phyloP scores from a whole-genome alignment of 1,140 invertebrate species.

The Scaptomyza pallida region DNA sequence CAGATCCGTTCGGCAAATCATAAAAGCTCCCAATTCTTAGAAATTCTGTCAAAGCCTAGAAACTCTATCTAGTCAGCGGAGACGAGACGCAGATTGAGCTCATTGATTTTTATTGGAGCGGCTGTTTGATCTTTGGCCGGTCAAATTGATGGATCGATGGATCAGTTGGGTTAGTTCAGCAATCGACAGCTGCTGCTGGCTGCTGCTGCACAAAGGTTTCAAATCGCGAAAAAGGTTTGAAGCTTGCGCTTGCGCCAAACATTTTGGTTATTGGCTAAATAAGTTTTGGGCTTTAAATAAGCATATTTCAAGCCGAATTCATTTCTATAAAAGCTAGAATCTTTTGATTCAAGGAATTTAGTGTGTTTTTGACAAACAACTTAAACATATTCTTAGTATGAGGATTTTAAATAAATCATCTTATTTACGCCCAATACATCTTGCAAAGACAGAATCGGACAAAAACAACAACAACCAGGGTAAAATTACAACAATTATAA shows the following conservation, averaged over 20 bases:
- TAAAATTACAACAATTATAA: no score
- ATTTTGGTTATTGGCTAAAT: constrained; percentile 57
- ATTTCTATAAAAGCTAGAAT: no score
- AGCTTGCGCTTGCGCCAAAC: constrained; percentile 76
- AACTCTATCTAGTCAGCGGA: constrained; percentile 76
- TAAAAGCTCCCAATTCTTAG: constrained; percentile 74
- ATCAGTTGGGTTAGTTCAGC: constrained; percentile 18
- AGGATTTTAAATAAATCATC: no score
- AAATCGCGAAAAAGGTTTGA: constrained; percentile 80
- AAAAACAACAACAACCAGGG: no score
- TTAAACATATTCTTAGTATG: no score
- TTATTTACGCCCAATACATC: no score
- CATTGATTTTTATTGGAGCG: constrained; percentile 64
- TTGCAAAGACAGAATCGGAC: no score
- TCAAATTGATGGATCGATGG: constrained; percentile 55
- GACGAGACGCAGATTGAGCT: constrained; percentile 49
- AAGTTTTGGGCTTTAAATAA: constrained; percentile 43
- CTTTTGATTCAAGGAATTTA: no score
- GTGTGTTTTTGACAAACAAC: constrained; percentile 3
- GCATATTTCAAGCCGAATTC: no score
- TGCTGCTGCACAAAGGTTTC: constrained; percentile 48
- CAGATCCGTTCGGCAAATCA: constrained; percentile 68
- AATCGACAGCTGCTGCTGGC: constrained; percentile 62
- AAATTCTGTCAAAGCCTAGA: constrained; percentile 68
- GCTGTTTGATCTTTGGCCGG: constrained; percentile 75